Evolutionary conservation across 2,888 invertebrate genomes (phyloP).

Genomic region (Leucozona laternaria): DNA sequence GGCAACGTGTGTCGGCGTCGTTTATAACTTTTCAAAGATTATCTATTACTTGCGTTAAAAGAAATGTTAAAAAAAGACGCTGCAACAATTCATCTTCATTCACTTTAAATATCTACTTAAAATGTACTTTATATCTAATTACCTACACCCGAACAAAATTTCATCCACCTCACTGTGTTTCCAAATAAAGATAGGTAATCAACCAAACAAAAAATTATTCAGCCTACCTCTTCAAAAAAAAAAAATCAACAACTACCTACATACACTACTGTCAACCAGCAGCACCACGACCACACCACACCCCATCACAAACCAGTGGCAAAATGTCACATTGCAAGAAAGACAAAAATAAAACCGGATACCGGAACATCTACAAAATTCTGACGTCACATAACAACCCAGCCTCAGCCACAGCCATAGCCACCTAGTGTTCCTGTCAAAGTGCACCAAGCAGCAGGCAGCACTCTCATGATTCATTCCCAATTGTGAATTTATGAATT

Average conservation of each 20-base stretch:
- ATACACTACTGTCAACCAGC: slow-evolving; percentile 42
- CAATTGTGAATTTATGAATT: background rate
- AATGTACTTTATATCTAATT: too few species aligned
- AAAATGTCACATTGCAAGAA: slow-evolving; percentile 50
- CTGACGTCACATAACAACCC: slow-evolving; percentile 64
- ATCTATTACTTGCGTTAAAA: too few species aligned
- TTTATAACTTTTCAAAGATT: too few species aligned
- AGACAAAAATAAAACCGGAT: slow-evolving; percentile 57
- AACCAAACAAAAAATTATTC: slow-evolving; percentile 32
- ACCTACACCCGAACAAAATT: background rate
- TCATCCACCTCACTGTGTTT: slow-evolving; percentile 28
- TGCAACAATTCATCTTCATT: background rate
- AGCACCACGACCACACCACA: slow-evolving; percentile 24
- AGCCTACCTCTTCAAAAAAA: slow-evolving; percentile 28
- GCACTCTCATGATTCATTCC: slow-evolving; percentile 61
- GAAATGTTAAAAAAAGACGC: too few species aligned
- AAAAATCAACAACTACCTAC: background rate
- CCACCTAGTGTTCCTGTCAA: slow-evolving; percentile 45
- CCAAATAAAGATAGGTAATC: background rate
- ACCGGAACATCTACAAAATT: slow-evolving; percentile 60
- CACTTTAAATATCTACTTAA: background rate
- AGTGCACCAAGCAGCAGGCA: slow-evolving; percentile 57
- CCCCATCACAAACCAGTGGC: slow-evolving; percentile 47
- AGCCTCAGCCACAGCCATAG: slow-evolving; percentile 22
- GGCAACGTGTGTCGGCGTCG: too few species aligned